A percentile compares a stretch with the other conserved stretches of the same genome.
Conservation (phyloP, 2,888 invertebrate genomes). For the Lepeophtheirus nordmannii region DNA sequence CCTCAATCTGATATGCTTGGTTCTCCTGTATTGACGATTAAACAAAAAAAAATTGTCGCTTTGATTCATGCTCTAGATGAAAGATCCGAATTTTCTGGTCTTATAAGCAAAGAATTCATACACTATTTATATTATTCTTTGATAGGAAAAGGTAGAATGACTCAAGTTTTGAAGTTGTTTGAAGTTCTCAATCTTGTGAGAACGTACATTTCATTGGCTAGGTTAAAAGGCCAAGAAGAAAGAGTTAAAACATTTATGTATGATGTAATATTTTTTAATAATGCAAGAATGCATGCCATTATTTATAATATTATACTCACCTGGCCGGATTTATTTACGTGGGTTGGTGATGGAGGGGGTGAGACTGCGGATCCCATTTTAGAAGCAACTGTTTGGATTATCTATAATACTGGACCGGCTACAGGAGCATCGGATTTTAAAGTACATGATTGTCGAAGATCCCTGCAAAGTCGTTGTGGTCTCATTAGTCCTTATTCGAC, state of each 20-base stretch:
- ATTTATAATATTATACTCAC: not conserved
- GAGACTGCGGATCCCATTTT: slow-evolving; percentile 12
- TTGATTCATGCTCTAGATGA: not conserved
- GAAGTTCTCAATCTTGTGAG: not conserved
- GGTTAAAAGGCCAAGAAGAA: not conserved
- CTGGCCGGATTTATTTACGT: not conserved
- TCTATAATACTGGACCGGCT: slow-evolving; percentile 1
- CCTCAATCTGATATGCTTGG: not conserved
- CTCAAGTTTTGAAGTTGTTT: not conserved
- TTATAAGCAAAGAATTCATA: not conserved
- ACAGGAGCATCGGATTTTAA: not conserved
- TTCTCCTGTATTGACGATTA: not conserved
- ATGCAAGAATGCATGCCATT: not conserved
- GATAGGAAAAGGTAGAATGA: not conserved
- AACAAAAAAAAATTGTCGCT: not conserved
- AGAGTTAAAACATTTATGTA: not conserved
- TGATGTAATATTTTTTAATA: not conserved
- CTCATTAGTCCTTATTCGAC: not conserved
- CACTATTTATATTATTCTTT: not conserved
- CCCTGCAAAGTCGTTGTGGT: slow-evolving; percentile 6
- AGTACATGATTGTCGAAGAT: not conserved
- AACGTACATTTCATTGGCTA: not conserved
- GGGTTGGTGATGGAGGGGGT: not conserved
- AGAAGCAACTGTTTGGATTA: slow-evolving; percentile 14
- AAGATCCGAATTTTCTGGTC: not conserved